These are phyloP conservation scores for Anguilla marmorata DNA, from an alignment of 2,797 vertebrate species.

Conservation along the genomic window DNA sequence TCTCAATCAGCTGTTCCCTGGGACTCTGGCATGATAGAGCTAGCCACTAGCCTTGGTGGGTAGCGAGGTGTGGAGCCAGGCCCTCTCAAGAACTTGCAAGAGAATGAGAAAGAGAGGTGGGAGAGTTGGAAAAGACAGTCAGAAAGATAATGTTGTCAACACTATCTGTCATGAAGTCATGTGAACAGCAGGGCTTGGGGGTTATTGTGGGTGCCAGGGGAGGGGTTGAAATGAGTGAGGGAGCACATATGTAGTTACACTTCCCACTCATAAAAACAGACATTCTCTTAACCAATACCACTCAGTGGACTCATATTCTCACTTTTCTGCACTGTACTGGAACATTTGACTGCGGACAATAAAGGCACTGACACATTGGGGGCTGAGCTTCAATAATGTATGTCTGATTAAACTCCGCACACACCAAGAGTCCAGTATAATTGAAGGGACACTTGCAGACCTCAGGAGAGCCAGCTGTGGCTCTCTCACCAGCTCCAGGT, in stretches of 20 bases:
- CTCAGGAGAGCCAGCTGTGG: constrained; percentile 17
- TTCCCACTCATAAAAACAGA: not conserved
- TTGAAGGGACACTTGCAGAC: not conserved
- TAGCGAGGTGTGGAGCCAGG: not conserved
- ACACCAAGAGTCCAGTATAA: not conserved
- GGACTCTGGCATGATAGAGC: not conserved
- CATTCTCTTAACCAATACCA: not conserved
- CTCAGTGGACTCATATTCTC: not conserved
- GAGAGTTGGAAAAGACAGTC: constrained; percentile 1
- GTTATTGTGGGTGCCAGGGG: not conserved
- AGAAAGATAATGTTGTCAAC: constrained; percentile 1
- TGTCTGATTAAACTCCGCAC: constrained; percentile 16
- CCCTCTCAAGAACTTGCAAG: not conserved
- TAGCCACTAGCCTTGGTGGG: not conserved
- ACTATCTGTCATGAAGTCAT: not conserved
- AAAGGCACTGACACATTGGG: not conserved
- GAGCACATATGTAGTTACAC: not conserved
- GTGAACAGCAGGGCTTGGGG: not conserved
- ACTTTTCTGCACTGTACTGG: not conserved
- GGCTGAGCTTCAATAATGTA: constrained; percentile 9
- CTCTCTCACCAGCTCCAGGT: constrained; percentile 29
- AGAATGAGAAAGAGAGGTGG: not conserved
- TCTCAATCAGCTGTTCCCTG: not conserved
- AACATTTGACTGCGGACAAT: not conserved
- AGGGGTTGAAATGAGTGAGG: not conserved